phyloP scores from a whole-genome alignment of 2,797 vertebrate genomes.

The Mormyrus proboscirostris region DNA sequence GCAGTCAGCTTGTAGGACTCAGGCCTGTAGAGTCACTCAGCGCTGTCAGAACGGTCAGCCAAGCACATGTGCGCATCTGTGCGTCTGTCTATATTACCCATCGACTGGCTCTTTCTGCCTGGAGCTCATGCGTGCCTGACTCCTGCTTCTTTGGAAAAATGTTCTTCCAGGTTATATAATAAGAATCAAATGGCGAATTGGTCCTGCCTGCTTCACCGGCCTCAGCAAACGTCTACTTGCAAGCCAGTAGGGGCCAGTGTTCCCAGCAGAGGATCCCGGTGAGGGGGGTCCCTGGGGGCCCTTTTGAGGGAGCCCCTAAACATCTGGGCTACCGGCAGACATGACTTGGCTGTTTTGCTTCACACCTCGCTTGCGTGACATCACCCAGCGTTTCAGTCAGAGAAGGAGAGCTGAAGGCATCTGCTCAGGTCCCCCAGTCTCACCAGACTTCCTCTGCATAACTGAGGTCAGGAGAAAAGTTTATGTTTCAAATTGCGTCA shows the following conservation, averaged over 20 bases:
- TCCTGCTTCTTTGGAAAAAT: conserved; percentile 33
- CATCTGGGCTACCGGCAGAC: conserved; percentile 27
- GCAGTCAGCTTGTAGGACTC: background rate
- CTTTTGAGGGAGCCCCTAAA: background rate
- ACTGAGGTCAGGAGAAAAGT: background rate
- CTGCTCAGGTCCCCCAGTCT: background rate
- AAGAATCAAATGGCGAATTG: conserved; percentile 24
- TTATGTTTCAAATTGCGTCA: background rate
- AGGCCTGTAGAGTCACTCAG: background rate
- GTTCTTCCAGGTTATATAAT: conserved; percentile 41
- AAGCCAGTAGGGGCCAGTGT: background rate
- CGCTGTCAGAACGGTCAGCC: background rate
- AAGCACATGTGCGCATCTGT: background rate
- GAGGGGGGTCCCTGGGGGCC: background rate
- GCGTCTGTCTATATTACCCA: background rate
- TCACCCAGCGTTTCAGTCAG: conserved; percentile 14
- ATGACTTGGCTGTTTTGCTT: conserved; percentile 32
- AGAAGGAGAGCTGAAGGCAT: background rate
- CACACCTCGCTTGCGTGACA: conserved; percentile 35
- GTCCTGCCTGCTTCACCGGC: conserved; percentile 20
- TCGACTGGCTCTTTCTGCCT: conserved; percentile 27
- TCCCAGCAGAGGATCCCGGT: background rate
- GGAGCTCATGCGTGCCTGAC: conserved; percentile 26
- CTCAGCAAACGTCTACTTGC: background rate
- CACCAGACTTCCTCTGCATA: background rate